Base-by-base conservation (phyloP, 2,113 vertebrate genomes). In the Otolemur garnettii region DNA sequence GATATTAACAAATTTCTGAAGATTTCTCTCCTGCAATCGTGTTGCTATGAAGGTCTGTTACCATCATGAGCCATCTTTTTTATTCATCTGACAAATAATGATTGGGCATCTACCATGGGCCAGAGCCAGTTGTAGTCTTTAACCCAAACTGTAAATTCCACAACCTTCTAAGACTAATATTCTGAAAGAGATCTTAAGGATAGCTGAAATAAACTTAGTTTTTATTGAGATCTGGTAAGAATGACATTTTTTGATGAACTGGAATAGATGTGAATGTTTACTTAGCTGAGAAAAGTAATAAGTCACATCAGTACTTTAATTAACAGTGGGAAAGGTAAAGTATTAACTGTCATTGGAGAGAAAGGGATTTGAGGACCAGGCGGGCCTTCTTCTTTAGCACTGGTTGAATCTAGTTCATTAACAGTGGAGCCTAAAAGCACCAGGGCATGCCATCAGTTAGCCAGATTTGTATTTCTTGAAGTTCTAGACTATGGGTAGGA, bases 401-500 rank as follows among this genome's bases (percentile, higher is more conserved):
- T 72, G 33, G 28, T 55, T 69, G 45, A 88, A 5, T 33, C 28
- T 1, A 72, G 33, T 71, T 95, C 42, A 57, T 85, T 87, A 84
- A 66, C 55, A 28, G 1, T 7, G 17, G 19, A 38, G 14, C 7
- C 86, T 82, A 74, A 94, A 96, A 74, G 81, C 18, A 72, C 15
- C 26, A 74, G 5, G 64, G 45, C 12, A 64, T 75, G 24, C 19
- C n/a, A 88, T 13, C 66, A 68, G 88, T 93, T 69, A 90, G 9
- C n/a, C 82, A 71, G 38, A 2, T 78, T 82, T 50, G 11, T 13
- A 62, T 42, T 90, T 60, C 81, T 83, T 92, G 77, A 87, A 90
- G 77, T 93, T 96, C 69, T 97, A 69, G 75, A 92, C 30, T n/a
- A 15, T 74, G 33, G 14, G 11, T 85, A 87, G 96, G 55, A 92